Base-by-base conservation (phyloP, 2,797 vertebrate species). In the Anisognathus igniventris region DNA sequence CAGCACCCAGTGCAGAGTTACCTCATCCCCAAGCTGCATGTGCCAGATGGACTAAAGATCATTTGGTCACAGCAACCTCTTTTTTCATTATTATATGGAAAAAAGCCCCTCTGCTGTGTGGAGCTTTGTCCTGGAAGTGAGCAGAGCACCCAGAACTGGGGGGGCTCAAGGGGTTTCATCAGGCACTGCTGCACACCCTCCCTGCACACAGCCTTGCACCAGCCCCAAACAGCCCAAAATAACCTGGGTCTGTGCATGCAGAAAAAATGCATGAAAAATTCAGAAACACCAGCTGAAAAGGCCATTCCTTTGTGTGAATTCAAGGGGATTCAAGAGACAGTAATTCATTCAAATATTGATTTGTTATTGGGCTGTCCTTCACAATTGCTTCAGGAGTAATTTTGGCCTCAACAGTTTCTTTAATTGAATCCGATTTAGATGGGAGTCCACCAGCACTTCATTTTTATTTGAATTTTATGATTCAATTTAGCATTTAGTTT, bases 381-480 rank as follows among this genome's bases (percentile, higher is more conserved):
- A 88, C 76, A 51, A 67, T 24, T 57, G 79, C 90, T 68, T 86
- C 60, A 62, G 70, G 79, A 8, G 5, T 24, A 20, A 71, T 73
- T 95, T 76, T 75, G 67, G 65, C 87, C 64, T 84, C 82, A 81
- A 53, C 24, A 20, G 28, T 64, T 91, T 65, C 70, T 93, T 88
- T 88, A 92, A 88, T 73, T 88, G 82, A 93, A 86, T 71, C 28
- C 0, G 3, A 76, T 90, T 76, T 84, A 72, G 70, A 88, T 90
- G 82, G 79, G 64, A 96, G 33, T 88, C 82, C 70, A 92, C 66
- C 82, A 90, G 70, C 92, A 91, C 95, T 86, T 92, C 48, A 67
- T 86, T 91, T 92, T 67, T 62, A 92, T 86, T 92, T 86, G 60
- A 78, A 86, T 96, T 88, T 92, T 81, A 95, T 76, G 51, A 91